These are phyloP conservation scores for Rousettus madagascariensis DNA, from an alignment of 2,797 vertebrate species.

Conservation along the genomic window DNA sequence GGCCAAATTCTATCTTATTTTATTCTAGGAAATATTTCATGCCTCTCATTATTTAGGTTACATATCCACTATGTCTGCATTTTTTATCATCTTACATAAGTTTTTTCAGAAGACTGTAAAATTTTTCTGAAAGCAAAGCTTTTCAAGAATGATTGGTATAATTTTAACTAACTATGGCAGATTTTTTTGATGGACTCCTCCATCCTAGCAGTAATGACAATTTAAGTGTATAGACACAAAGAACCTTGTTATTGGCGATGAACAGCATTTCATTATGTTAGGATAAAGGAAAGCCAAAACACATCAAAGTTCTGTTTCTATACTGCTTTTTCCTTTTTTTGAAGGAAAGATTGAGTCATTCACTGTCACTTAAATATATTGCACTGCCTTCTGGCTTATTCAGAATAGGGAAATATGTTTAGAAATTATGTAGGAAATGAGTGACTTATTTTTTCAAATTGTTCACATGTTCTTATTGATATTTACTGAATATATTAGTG, in stretches of 20 bases:
- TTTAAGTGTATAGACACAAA: neutral
- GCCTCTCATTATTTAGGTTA: neutral
- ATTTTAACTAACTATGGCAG: constrained; percentile 35
- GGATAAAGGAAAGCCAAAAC: neutral
- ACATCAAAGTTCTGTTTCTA: neutral
- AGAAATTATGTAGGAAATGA: neutral
- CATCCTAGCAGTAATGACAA: neutral
- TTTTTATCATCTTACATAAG: neutral
- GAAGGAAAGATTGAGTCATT: neutral
- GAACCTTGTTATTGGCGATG: neutral
- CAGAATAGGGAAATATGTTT: neutral
- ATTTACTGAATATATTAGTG: neutral
- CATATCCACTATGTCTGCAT: neutral
- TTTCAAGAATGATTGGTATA: constrained; percentile 5
- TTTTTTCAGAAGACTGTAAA: neutral
- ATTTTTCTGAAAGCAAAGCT: constrained; percentile 25
- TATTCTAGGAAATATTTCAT: neutral
- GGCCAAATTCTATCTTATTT: neutral
- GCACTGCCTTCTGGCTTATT: neutral
- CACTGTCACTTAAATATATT: neutral
- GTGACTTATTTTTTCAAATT: neutral
- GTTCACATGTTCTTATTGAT: neutral
- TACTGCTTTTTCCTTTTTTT: neutral
- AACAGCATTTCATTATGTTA: constrained; percentile 6
- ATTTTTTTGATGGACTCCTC: neutral